Percentiles rank a stretch among this genome's conserved stretches.
phyloP scores from a whole-genome alignment of 2,113 vertebrate genomes.

The Hemiscyllium ocellatum region DNA sequence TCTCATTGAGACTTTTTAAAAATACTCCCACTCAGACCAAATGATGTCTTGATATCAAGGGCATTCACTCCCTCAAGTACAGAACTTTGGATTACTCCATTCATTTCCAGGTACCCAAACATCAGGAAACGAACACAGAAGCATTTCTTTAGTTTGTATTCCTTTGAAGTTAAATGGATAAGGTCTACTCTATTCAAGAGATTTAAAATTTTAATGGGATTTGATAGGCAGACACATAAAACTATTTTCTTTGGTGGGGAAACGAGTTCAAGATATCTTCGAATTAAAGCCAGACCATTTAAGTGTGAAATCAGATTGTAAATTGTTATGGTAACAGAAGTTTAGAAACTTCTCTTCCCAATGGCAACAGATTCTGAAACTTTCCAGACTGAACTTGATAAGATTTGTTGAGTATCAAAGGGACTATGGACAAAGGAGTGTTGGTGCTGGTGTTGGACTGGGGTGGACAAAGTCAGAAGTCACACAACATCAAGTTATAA shows the following conservation, averaged over 20 bases:
- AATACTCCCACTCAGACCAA: not conserved
- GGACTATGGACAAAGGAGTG: not conserved
- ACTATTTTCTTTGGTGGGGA: not conserved
- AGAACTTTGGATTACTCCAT: not conserved
- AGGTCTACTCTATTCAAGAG: not conserved
- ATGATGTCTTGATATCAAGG: not conserved
- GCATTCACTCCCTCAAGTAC: not conserved
- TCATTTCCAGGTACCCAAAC: not conserved
- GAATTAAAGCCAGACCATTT: not conserved
- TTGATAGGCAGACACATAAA: not conserved
- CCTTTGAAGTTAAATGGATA: not conserved
- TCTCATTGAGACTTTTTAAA: not conserved
- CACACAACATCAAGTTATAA: too few species aligned
- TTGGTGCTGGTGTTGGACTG: too few species aligned
- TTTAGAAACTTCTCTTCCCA: not conserved
- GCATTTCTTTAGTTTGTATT: not conserved
- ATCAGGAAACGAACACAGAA: not conserved
- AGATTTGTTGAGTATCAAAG: not conserved
- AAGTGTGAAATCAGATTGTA: not conserved
- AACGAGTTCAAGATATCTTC: not conserved
- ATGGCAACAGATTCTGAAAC: not conserved
- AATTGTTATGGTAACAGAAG: not conserved
- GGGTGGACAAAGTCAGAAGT: too few species aligned
- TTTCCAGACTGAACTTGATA: not conserved
- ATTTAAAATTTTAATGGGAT: not conserved